Evolutionary conservation across 1,140 invertebrate genomes (phyloP).

Genomic region (Zophobas morio): DNA sequence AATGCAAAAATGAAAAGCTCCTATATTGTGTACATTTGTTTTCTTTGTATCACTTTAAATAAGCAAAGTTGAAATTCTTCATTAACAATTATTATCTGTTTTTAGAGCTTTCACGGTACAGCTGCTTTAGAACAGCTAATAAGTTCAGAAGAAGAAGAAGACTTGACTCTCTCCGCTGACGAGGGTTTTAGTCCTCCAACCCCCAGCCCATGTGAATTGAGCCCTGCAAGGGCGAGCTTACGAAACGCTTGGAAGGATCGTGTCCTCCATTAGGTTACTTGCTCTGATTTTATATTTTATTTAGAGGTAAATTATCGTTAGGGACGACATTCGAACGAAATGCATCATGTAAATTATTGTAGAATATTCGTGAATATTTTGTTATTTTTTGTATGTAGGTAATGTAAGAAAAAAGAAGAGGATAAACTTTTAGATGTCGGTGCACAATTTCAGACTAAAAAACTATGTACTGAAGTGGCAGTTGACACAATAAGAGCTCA

Average conservation of each 20-base stretch:
- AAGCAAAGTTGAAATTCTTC: not conserved
- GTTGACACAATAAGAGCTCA: constrained; percentile 17
- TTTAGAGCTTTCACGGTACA: constrained; percentile 67
- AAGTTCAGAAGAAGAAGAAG: constrained; percentile 65
- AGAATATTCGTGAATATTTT: constrained; percentile 1
- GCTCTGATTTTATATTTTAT: constrained; percentile 27
- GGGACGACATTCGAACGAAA: constrained; percentile 40
- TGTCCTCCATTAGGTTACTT: constrained; percentile 55
- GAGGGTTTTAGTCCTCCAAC: constrained; percentile 67
- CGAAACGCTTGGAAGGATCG: constrained; percentile 63
- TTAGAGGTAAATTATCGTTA: constrained; percentile 10
- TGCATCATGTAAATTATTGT: constrained; percentile 28
- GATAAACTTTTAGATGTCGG: constrained; percentile 1
- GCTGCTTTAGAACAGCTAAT: constrained; percentile 66
- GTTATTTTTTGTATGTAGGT: constrained; percentile 40
- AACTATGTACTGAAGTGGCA: constrained; percentile 2
- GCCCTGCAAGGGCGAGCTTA: constrained; percentile 61
- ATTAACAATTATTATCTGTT: constrained; percentile 33
- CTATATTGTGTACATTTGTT: too few relatives aligned
- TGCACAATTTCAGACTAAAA: constrained; percentile 14
- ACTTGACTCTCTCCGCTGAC: constrained; percentile 65
- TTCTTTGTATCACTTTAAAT: too few relatives aligned
- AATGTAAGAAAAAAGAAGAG: constrained; percentile 15
- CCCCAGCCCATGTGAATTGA: constrained; percentile 65
- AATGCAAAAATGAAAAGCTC: too few relatives aligned